Base-by-base conservation (phyloP, 2,888 invertebrate species). In the Geotrupes spiniger region DNA sequence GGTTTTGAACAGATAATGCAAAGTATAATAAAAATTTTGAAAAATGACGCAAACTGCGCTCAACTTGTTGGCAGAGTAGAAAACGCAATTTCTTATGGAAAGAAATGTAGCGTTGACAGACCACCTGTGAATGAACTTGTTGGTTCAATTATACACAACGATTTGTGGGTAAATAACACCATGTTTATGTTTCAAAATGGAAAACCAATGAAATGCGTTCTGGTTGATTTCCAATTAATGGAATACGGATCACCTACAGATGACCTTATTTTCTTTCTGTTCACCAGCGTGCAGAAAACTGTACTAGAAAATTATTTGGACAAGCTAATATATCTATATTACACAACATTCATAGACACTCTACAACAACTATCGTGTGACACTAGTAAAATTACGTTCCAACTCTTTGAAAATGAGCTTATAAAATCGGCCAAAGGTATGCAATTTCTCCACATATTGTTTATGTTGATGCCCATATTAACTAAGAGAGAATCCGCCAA, bases 121-220 rank as follows among this genome's bases (percentile, higher is more conserved):
- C 3, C 3, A 21, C 21, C 21, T 4, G 4, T 42, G 4, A 69
- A 4, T 1, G 76, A 76, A 36, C 74, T 74, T 0, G 82, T 76
- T 66, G 73, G 72, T 1, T 75, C 79, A 0, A 69, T 80, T 9
- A 69, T 72, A 1, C 82, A 82, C 52, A 67, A 71, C 2, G 82
- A 82, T 60, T 69, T 78, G 36, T 82, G 81, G 82, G 75, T 76
- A 9, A 81, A 81, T 58, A 82, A 82, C 56, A 69, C 79, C 2
- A 74, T 82, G 73, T 66, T 80, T 10, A 74, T 73, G 56, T 71
- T 72, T 36, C 39, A 50, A 36, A 51, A 60, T 27, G 59, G 56
- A 4, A 51, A 52, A 42, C 48, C 54, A 1, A 44, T 45, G 14
- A 27, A 41, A 9, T 53, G 78, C 0, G 78, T 78, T 60, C 67